A percentile compares a stretch with the other conserved stretches of the same genome.
These are phyloP conservation scores for Aplochiton taeniatus DNA, from an alignment of 2,797 vertebrate species.

Conservation along the genomic window DNA sequence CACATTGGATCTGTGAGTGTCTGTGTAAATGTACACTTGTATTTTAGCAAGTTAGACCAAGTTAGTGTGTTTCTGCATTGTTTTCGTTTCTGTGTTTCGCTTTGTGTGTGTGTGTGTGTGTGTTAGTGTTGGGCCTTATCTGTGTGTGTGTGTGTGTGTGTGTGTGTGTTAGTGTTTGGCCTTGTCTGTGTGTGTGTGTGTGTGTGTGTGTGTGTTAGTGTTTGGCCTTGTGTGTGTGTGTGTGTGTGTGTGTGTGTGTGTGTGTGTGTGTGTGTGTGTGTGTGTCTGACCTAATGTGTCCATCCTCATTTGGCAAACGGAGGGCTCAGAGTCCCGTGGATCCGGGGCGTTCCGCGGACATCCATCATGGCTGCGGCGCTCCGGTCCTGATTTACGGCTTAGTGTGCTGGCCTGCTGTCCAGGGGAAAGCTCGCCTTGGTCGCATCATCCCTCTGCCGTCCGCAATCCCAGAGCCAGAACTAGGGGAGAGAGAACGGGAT, in stretches of 20 bases:
- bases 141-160: conserved; percentile 9
- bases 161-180: too few relatives aligned
- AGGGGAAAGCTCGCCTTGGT: conserved; percentile 47
- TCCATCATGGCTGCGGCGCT: conserved; percentile 56
- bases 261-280: conserved; percentile 29
- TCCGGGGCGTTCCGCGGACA: conserved; percentile 62
- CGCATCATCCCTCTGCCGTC: conserved; percentile 43
- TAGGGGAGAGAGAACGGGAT: neutral
- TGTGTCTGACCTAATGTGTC: conserved; percentile 31
- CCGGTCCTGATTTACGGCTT: conserved; percentile 71
- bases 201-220: conserved; percentile 4
- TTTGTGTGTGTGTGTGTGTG: conserved; percentile 9
- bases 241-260: neutral
- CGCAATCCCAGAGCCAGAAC: conserved; percentile 24
- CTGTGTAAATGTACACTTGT: neutral
- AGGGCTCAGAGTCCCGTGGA: conserved; percentile 53
- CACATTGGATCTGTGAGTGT: too few relatives aligned
- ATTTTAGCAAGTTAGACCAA: neutral
- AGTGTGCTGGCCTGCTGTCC: conserved; percentile 45
- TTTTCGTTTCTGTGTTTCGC: neutral
- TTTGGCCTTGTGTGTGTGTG: conserved; percentile 29
- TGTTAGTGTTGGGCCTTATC: too few relatives aligned
- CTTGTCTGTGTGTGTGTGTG: conserved; percentile 7
- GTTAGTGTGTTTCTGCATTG: neutral
- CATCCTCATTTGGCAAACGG: conserved; percentile 48